These are phyloP conservation scores for Leucozona laternaria DNA, from an alignment of 2,888 invertebrate species.

Conservation along the genomic window DNA sequence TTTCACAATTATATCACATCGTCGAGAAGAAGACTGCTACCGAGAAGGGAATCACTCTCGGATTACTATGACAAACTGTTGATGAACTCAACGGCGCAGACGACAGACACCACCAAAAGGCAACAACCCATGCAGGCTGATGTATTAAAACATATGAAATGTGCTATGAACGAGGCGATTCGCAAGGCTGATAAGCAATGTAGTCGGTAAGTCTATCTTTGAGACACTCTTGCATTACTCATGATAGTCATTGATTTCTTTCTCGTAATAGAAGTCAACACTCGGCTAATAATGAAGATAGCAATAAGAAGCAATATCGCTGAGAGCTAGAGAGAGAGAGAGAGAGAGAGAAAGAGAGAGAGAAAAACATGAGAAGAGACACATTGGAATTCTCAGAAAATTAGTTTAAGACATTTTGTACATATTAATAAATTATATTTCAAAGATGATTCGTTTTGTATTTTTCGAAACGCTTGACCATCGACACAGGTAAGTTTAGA, in stretches of 20 bases:
- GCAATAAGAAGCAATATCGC: slow-evolving; percentile 28
- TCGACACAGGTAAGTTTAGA: slow-evolving; percentile 9
- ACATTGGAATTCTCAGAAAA: slow-evolving; percentile 36
- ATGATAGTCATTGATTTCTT: neutral
- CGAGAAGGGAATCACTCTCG: slow-evolving; percentile 79
- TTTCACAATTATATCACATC: slow-evolving; percentile 66
- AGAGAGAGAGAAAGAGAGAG: neutral
- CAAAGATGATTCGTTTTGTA: slow-evolving; percentile 35
- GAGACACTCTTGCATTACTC: slow-evolving; percentile 1
- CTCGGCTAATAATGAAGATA: slow-evolving; percentile 17
- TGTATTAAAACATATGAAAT: slow-evolving; percentile 51
- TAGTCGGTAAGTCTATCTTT: slow-evolving; percentile 42
- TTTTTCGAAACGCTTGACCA: neutral
- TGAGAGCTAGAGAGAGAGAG: slow-evolving; percentile 1
- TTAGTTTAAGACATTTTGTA: slow-evolving; percentile 52
- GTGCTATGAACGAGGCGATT: slow-evolving; percentile 56
- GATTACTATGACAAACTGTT: slow-evolving; percentile 79
- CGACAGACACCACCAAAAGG: slow-evolving; percentile 25
- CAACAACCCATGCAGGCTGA: slow-evolving; percentile 28
- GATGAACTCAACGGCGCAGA: slow-evolving; percentile 74
- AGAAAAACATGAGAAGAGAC: neutral
- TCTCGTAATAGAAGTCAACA: slow-evolving; percentile 36
- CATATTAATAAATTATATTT: slow-evolving; percentile 72
- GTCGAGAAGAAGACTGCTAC: slow-evolving; percentile 77
- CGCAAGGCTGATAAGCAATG: slow-evolving; percentile 49